Evolutionary conservation across 2,113 vertebrate species (phyloP).

Genomic region (Castor canadensis): DNA sequence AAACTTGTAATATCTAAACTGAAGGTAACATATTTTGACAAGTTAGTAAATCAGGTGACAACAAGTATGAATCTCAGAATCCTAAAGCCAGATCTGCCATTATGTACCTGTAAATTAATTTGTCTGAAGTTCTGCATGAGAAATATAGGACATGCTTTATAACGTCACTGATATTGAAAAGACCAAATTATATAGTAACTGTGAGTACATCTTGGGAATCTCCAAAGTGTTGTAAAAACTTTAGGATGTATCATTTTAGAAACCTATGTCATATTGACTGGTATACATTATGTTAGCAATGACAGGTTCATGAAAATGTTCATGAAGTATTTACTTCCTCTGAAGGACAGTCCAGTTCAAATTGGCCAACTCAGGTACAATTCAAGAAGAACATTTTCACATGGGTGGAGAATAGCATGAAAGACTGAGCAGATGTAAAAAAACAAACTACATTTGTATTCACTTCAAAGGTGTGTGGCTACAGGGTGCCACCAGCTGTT

Average conservation of each 20-base stretch:
- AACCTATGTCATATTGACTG: neutral
- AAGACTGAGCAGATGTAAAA: neutral
- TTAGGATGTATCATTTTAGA: neutral
- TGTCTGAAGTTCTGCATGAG: neutral
- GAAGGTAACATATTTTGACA: neutral
- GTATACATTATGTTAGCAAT: neutral
- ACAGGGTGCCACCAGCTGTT: neutral
- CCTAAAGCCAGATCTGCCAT: neutral
- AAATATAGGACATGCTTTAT: neutral
- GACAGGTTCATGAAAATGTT: no score
- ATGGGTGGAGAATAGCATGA: neutral
- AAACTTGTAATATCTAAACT: neutral
- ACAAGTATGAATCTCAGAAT: neutral
- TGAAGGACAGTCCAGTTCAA: neutral
- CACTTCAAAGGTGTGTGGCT: neutral
- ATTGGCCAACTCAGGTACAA: neutral
- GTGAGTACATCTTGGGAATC: neutral
- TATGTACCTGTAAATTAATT: neutral
- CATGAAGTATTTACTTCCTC: neutral
- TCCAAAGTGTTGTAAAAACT: neutral
- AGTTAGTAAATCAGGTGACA: neutral
- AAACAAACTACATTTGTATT: constrained; percentile 23
- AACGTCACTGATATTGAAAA: neutral
- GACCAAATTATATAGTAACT: neutral
- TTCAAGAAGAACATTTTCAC: neutral